Percentiles rank a stretch among this genome's conserved stretches.
phyloP scores from a whole-genome alignment of 2,797 vertebrate species.

The Perodicticus potto region DNA sequence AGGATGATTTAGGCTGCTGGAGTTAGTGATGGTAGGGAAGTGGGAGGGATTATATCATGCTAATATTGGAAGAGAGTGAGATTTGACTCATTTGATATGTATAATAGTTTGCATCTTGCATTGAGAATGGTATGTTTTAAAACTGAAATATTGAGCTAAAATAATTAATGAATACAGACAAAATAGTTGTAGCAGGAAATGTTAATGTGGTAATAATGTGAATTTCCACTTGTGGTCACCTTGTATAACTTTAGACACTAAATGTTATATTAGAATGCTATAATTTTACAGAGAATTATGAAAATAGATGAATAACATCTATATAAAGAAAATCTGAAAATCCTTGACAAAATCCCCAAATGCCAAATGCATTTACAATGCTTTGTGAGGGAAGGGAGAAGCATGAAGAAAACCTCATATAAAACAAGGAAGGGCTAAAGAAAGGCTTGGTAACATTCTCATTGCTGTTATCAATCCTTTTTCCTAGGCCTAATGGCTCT shows the following conservation, averaged over 20 bases:
- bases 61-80: background rate
- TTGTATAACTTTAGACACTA: background rate
- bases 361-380: background rate
- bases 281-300: conserved; percentile 40
- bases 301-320: background rate
- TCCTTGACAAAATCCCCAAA: background rate
- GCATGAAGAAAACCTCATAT: conserved; percentile 10
- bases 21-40: background rate
- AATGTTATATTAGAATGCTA: conserved; percentile 1
- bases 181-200: conserved; percentile 28
- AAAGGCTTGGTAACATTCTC: conserved; percentile 66
- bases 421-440: conserved; percentile 56
- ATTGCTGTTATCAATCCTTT: conserved; percentile 75
- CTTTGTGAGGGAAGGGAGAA: background rate
- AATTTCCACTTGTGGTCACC: background rate
- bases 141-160: conserved; percentile 24
- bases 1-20: background rate
- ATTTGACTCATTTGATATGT: conserved; percentile 36
- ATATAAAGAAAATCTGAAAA: conserved; percentile 15
- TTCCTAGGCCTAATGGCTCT: conserved; percentile 56
- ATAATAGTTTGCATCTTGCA: background rate
- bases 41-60: background rate
- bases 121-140: background rate
- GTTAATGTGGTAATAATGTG: background rate
- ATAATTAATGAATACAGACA: background rate